phyloP scores from a whole-genome alignment of 2,888 invertebrate species.

The Pseudanteris insignis region DNA sequence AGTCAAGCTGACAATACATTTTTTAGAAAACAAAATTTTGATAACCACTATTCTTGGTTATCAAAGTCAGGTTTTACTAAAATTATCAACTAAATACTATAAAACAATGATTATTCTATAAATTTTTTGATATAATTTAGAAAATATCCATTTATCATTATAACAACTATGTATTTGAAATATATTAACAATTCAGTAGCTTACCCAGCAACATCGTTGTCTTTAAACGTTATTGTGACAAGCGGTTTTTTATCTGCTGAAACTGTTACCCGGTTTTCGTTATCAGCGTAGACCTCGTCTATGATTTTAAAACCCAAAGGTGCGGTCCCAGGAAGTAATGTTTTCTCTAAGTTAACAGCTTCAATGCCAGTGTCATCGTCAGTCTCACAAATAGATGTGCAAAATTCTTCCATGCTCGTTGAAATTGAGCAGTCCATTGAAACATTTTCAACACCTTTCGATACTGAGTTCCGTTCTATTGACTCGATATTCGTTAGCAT shows the following conservation, averaged over 20 bases:
- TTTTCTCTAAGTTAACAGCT: slow-evolving; percentile 33
- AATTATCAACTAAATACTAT: too few relatives aligned
- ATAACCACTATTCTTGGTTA: too few relatives aligned
- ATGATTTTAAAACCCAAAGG: slow-evolving; percentile 49
- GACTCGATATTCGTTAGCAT: too few relatives aligned
- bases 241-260: slow-evolving; percentile 51
- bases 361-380: not conserved
- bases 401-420: not conserved
- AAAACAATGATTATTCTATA: too few relatives aligned
- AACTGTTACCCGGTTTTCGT: not conserved
- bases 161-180: too few relatives aligned
- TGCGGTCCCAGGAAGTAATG: slow-evolving; percentile 50
- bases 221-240: slow-evolving; percentile 59
- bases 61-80: too few relatives aligned
- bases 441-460: not conserved
- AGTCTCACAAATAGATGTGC: not conserved
- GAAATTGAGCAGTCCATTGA: slow-evolving; percentile 7
- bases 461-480: too few relatives aligned
- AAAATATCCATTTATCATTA: too few relatives aligned
- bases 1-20: too few relatives aligned
- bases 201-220: slow-evolving; percentile 55
- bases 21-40: too few relatives aligned
- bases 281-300: slow-evolving; percentile 46
- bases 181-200: too few relatives aligned
- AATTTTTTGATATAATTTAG: too few relatives aligned